Percentiles rank a stretch among this genome's conserved stretches.
phyloP scores from a whole-genome alignment of 2,113 vertebrate species.

The Petaurus breviceps region DNA sequence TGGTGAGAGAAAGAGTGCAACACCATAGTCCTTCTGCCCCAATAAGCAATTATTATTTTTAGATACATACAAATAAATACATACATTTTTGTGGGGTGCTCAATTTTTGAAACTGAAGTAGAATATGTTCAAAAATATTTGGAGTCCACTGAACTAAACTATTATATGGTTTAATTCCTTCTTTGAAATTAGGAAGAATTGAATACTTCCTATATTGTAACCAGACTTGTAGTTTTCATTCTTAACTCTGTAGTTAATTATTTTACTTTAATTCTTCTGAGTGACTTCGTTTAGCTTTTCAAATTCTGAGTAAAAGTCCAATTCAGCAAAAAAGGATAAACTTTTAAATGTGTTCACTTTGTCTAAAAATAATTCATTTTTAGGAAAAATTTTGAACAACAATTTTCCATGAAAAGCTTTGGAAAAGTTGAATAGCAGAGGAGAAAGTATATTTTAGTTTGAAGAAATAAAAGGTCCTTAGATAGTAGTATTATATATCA shows the following conservation, averaged over 20 bases:
- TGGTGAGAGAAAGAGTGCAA: not conserved
- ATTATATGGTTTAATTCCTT: not conserved
- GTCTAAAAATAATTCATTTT: not conserved
- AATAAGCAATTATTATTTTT: no score
- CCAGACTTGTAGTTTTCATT: constrained; percentile 15
- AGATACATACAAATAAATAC: no score
- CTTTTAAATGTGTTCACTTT: constrained; percentile 21
- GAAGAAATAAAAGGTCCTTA: not conserved
- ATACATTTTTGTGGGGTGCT: no score
- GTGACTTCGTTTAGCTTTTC: not conserved
- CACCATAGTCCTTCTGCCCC: no score
- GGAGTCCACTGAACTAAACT: not conserved
- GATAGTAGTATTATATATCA: not conserved
- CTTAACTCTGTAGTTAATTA: not conserved
- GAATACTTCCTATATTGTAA: not conserved
- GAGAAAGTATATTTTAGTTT: constrained; percentile 24
- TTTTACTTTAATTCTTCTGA: not conserved
- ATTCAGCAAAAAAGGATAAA: not conserved
- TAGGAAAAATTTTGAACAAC: not conserved
- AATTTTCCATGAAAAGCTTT: not conserved
- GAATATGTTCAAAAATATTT: no score
- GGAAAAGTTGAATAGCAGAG: not conserved
- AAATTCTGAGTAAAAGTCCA: constrained; percentile 15
- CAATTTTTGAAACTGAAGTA: no score
- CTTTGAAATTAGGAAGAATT: not conserved